Conservation (phyloP, 2,797 vertebrate species). For the Tympanoctomys barrerae region DNA sequence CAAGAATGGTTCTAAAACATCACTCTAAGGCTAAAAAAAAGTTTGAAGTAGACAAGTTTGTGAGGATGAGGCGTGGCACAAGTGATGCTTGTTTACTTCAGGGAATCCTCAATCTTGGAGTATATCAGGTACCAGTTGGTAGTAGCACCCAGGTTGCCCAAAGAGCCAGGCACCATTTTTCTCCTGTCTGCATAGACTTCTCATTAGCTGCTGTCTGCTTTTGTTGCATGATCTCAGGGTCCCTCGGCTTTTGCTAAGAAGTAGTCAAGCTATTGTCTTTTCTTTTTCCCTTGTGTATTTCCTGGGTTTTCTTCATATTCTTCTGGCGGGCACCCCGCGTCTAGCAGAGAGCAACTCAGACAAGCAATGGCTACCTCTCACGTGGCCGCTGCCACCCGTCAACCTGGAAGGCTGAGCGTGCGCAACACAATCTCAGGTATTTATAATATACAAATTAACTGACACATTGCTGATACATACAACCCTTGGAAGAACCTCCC, state of each 20-base stretch:
- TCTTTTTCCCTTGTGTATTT: conserved; percentile 89
- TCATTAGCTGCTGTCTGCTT: too few relatives aligned
- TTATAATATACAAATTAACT: not conserved
- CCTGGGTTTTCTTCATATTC: conserved; percentile 90
- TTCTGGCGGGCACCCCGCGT: conserved; percentile 84
- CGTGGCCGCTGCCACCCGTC: rapidly evolving
- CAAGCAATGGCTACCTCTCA: rapidly evolving
- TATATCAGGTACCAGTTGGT: too few relatives aligned
- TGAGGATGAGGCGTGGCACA: too few relatives aligned
- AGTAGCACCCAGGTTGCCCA: too few relatives aligned
- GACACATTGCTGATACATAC: not conserved
- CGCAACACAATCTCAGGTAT: not conserved
- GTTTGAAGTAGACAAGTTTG: too few relatives aligned
- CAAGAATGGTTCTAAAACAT: not conserved
- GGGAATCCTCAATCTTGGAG: too few relatives aligned
- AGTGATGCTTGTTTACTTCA: too few relatives aligned
- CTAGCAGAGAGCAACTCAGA: rapidly evolving
- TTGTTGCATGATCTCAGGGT: too few relatives aligned
- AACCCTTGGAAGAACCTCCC: not conserved
- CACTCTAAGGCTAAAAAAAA: not conserved
- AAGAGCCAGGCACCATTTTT: too few relatives aligned
- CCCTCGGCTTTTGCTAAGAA: conserved; percentile 85
- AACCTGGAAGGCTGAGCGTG: not conserved
- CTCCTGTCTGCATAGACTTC: too few relatives aligned
- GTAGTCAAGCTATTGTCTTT: conserved; percentile 89